Conservation (phyloP, 1,140 invertebrate species). For the Drosophila insularis region DNA sequence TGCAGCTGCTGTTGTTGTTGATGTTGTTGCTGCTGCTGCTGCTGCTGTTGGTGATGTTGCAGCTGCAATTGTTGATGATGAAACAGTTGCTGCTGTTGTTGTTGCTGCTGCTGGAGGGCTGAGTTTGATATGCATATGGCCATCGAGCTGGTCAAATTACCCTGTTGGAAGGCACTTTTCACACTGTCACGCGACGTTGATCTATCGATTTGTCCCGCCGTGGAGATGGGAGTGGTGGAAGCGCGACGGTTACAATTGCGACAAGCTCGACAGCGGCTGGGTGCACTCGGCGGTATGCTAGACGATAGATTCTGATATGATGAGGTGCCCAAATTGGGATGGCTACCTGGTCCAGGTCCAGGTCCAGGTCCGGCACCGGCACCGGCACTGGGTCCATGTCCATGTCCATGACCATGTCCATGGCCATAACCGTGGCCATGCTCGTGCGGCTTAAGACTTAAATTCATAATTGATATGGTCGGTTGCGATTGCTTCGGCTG, state of each 20-base stretch:
- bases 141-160: constrained; percentile 73
- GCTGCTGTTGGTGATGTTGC: constrained; percentile 38
- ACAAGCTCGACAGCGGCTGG: constrained; percentile 84
- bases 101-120: constrained; percentile 60
- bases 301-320: constrained; percentile 85
- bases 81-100: constrained; percentile 43
- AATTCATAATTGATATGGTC: constrained; percentile 81
- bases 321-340: constrained; percentile 73
- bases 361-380: constrained; percentile 72
- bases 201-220: constrained; percentile 86
- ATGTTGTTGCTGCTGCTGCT: constrained; percentile 34
- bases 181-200: constrained; percentile 89
- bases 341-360: constrained; percentile 84
- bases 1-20: constrained; percentile 43
- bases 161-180: constrained; percentile 85
- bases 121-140: constrained; percentile 68
- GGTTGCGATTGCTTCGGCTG: constrained; percentile 66
- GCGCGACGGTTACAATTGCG: constrained; percentile 88
- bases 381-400: constrained; percentile 47
- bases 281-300: constrained; percentile 83
- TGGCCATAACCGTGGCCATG: constrained; percentile 27
- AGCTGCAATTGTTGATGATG: constrained; percentile 19
- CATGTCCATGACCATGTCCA: not conserved
- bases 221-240: constrained; percentile 89
- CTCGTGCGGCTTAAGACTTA: constrained; percentile 55